Base-by-base conservation (phyloP, 1,140 invertebrate species). In the Eufriesea mexicana region DNA sequence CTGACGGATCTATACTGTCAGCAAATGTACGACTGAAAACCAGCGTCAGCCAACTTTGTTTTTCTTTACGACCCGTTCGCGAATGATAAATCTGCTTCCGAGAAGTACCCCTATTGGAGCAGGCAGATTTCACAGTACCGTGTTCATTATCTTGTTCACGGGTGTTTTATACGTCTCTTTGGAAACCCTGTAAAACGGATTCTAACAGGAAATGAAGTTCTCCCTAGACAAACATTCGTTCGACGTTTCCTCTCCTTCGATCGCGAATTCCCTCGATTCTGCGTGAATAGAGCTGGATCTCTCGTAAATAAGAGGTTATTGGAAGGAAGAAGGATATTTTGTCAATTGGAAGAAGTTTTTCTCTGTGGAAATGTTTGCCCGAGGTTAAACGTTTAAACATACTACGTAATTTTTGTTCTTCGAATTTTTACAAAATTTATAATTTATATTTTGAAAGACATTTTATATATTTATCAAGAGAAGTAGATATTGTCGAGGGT, bases 61-160 rank as follows among this genome's bases (percentile, higher is more conserved):
- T 47, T 85, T 68, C 64, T 82, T 82, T 84, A 77, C 54, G 74
- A 73, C 16, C 18, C 18, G 59, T 62, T 85, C 35, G 49, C 77
- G 51, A 54, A 23, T 83, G 79, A 87, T 86, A 86, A 86, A 86
- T 86, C 79, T 75, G 74, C 25, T 42, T 20, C 14, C 28, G 20
- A 49, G 42, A 68, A 86, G 73, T 83, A 45, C 51, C 61, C 79
- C 70, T 79, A 61, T 51, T 68, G 51, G 67, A 86, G 47, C 42
- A 62, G 55, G n/a, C 51, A 64, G 62, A 83, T 78, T 76, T 83
- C 85, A 54, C 74, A 74, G 57, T 70, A 57, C 64, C 83, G 67
- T 79, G 57, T 86, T 86, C 79, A 86, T 86, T 86, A 86, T 70
- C 71, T 73, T 64, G 47, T 70, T 54, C 59, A 20, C 6, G 2